Base-by-base conservation (phyloP, 2,113 vertebrate genomes). In the Rhombomys opimus region DNA sequence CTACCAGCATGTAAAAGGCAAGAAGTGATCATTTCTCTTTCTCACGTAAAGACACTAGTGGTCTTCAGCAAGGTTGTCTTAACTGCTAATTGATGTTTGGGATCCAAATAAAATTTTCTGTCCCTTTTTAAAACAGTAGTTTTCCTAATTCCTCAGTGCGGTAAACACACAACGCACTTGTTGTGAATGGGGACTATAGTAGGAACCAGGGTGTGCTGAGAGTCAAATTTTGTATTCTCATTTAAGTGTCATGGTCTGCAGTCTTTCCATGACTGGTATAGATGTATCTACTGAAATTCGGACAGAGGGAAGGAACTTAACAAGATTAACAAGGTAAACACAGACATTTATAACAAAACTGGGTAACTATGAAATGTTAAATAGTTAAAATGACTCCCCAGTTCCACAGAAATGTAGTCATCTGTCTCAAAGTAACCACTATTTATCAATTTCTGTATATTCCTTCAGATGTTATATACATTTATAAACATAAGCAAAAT, bases 281-380 rank as follows among this genome's bases (percentile, higher is more conserved):
- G 27, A 4, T 46, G 73, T 91, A 76, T 59, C 32, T 30, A 89
- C 38, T 15, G 0, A 95, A 93, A 10, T 14, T 22, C 23, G 90
- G 20, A 90, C 11, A 94, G 25, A 46, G 9, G 23, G 90, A 94
- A 75, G 30, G 5, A 70, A 50, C 92, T 84, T 92, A 17, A 17
- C 50, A 93, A 67, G n/a, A 27, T 88, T 4, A 46, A 46, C 46
- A 46, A 46, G 5, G 46, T 46, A 46, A 54, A 63, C 52, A 87
- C n/a, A 38, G 27, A 96, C 78, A 35, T 87, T 93, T 78, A 38
- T 87, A 93, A 82, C 32, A 94, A 63, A 97, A 3, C 7, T 92
- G 11, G 30, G 3, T 41, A 63, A 73, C 7, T 92, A n/a, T 94
- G 76, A 73, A 78, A 92, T 11, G 46, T 25, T 94, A 61, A 75